A percentile compares a stretch with the other conserved stretches of the same genome.
These are phyloP conservation scores for Grantiella picta DNA, from an alignment of 2,113 vertebrate genomes.

Conservation along the genomic window DNA sequence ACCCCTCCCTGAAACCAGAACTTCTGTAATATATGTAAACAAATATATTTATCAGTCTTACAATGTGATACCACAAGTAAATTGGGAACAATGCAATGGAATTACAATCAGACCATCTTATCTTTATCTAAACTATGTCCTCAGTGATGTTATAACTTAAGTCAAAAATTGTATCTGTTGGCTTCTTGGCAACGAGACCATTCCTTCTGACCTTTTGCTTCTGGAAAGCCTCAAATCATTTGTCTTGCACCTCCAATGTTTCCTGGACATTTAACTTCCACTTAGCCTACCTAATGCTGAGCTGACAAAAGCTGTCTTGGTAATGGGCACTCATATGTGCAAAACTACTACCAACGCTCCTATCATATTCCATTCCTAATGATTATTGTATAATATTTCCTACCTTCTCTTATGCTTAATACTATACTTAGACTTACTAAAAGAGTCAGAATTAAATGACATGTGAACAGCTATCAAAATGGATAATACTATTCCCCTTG, in stretches of 20 bases:
- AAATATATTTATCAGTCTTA: neutral
- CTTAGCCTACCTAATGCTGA: constrained; percentile 55
- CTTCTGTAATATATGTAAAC: neutral
- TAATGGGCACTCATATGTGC: constrained; percentile 42
- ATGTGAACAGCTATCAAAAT: constrained; percentile 37
- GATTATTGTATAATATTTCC: constrained; percentile 59
- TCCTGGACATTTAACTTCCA: constrained; percentile 49
- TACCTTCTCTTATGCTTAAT: constrained; percentile 36
- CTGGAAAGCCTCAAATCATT: neutral
- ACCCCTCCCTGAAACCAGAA: neutral
- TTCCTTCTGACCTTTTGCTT: constrained; percentile 42
- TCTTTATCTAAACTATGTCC: neutral
- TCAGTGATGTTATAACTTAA: neutral
- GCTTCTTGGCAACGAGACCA: neutral
- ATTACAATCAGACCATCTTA: neutral
- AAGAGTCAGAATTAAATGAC: constrained; percentile 57
- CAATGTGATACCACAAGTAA: neutral
- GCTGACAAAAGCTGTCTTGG: constrained; percentile 47
- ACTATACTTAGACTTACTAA: constrained; percentile 58
- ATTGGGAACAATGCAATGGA: neutral
- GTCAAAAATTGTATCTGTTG: neutral
- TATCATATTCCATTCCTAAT: constrained; percentile 49
- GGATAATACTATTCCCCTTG: neutral
- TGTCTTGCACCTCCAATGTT: constrained; percentile 36
- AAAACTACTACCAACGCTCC: constrained; percentile 34